A percentile compares a stretch with the other conserved stretches of the same genome.
phyloP scores from a whole-genome alignment of 37 sponge, comb jelly and placozoan genomes.

The Bolinopsis microptera region DNA sequence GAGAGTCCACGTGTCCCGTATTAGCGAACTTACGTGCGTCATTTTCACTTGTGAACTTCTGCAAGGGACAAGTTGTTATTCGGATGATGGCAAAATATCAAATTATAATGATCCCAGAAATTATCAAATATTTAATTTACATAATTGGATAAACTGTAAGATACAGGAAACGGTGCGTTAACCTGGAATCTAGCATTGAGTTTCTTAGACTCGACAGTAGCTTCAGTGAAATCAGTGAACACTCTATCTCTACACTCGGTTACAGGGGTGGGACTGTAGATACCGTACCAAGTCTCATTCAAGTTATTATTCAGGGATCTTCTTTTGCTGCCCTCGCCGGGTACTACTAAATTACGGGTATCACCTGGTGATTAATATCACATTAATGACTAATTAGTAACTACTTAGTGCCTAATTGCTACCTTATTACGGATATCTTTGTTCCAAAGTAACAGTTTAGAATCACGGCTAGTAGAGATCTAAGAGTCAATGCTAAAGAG shows the following conservation, averaged over 20 bases:
- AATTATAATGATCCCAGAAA: too few relatives aligned
- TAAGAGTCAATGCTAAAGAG: too few relatives aligned
- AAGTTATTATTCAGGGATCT: background rate
- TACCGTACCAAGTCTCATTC: background rate
- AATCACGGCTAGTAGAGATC: too few relatives aligned
- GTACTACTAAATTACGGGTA: background rate
- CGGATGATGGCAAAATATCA: too few relatives aligned
- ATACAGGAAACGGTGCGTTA: too few relatives aligned
- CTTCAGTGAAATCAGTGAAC: slow-evolving; percentile 5
- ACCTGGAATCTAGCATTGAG: slow-evolving; percentile 30
- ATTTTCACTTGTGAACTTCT: slow-evolving; percentile 19
- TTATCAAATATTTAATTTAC: too few relatives aligned
- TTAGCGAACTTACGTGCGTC: slow-evolving; percentile 14
- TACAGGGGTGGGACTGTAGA: background rate
- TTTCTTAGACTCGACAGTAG: slow-evolving; percentile 32
- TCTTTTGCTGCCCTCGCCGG: background rate
- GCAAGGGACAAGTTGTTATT: background rate
- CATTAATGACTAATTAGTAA: background rate
- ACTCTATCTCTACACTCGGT: background rate
- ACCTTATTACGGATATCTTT: too few relatives aligned
- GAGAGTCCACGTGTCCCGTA: background rate
- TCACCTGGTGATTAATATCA: too few relatives aligned
- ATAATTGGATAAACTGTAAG: too few relatives aligned
- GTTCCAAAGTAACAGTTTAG: too few relatives aligned
- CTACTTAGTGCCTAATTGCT: background rate